phyloP scores from a whole-genome alignment of 2,888 invertebrate genomes.

The Neria commutata region DNA sequence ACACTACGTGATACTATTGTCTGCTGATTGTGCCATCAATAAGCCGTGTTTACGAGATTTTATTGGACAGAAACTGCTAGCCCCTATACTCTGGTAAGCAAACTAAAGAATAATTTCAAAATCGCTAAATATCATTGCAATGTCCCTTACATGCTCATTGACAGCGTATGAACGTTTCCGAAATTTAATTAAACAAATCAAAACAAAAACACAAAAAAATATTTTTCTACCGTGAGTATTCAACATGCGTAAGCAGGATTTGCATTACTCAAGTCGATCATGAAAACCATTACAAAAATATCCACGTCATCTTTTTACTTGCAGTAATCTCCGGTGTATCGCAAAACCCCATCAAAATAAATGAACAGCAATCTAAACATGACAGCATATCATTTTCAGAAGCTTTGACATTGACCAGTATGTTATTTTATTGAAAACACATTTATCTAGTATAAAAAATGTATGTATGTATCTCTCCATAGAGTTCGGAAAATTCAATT shows the following conservation, averaged over 20 bases:
- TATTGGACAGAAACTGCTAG: too few species aligned
- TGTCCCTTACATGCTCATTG: too few species aligned
- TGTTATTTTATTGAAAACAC: slow-evolving; percentile 8
- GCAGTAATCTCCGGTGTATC: neutral
- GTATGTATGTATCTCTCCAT: slow-evolving; percentile 1
- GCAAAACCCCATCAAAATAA: neutral
- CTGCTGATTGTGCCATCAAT: too few species aligned
- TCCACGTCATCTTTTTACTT: neutral
- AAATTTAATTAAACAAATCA: neutral
- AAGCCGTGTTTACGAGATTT: too few species aligned
- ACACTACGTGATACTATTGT: too few species aligned
- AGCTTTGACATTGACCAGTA: slow-evolving; percentile 36
- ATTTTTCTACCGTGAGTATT: neutral
- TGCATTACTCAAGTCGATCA: neutral
- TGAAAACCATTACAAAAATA: neutral
- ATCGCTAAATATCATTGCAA: too few species aligned
- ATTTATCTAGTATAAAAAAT: neutral
- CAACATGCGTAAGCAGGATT: neutral
- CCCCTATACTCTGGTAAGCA: too few species aligned
- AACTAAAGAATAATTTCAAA: too few species aligned
- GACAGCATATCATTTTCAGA: slow-evolving; percentile 33
- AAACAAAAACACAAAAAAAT: neutral
- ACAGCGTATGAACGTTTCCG: neutral
- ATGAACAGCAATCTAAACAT: slow-evolving; percentile 12
- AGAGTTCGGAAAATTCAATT: slow-evolving; percentile 65